Evolutionary conservation across 2,797 vertebrate genomes (phyloP).

Genomic region (Hoplostethus atlanticus): DNA sequence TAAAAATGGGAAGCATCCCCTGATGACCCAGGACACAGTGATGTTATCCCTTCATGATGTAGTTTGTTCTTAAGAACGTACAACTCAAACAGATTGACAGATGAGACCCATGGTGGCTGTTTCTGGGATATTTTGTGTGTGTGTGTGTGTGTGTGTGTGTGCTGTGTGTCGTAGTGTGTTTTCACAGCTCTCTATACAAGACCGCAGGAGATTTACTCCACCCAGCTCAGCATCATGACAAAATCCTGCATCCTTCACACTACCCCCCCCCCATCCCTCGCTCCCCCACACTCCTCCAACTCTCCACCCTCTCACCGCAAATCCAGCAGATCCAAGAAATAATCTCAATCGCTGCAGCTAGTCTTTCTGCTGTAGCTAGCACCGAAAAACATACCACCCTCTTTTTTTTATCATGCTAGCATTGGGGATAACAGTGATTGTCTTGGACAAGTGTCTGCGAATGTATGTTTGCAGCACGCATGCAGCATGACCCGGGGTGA

Average conservation of each 20-base stretch:
- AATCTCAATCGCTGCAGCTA: conserved; percentile 61
- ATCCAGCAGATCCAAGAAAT: conserved; percentile 72
- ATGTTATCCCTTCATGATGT: conserved; percentile 11
- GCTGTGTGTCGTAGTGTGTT: conserved; percentile 11
- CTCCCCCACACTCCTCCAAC: conserved; percentile 34
- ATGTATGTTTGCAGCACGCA: conserved; percentile 72
- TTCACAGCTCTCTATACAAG: conserved; percentile 59
- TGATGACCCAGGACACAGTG: neutral
- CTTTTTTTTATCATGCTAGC: conserved; percentile 53
- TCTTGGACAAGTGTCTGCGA: conserved; percentile 62
- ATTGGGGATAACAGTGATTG: conserved; percentile 69
- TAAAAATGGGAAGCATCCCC: conserved; percentile 6
- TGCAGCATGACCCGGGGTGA: conserved; percentile 66
- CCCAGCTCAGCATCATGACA: conserved; percentile 73
- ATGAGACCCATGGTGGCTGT: conserved; percentile 23
- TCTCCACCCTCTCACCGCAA: conserved; percentile 61
- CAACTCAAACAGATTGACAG: neutral
- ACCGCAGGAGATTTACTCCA: conserved; percentile 67
- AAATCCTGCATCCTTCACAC: conserved; percentile 73
- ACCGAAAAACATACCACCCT: conserved; percentile 44
- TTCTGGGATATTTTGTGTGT: conserved; percentile 45
- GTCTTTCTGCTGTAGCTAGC: conserved; percentile 54
- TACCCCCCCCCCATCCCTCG: conserved; percentile 34
- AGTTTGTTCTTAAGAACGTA: conserved; percentile 11
- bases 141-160: conserved; percentile 22